Base-by-base conservation (phyloP, 2,113 vertebrate species). In the Istiophorus platypterus region DNA sequence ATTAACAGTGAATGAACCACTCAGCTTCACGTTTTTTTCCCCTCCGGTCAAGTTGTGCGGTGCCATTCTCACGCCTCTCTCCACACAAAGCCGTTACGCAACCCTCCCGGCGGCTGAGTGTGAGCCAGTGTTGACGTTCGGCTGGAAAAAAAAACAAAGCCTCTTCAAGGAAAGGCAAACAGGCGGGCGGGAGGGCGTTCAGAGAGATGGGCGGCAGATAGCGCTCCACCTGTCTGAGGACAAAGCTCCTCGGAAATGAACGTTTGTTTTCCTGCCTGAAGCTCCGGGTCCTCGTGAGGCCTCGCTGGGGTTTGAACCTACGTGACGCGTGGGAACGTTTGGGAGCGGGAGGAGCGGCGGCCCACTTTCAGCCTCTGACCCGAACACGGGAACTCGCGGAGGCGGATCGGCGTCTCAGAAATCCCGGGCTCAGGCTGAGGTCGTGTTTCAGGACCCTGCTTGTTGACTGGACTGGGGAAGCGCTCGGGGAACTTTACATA, bases 201-300 rank as follows among this genome's bases (percentile, higher is more conserved):
- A 76, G 7, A 45, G 6, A 72, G 84, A 78, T 64, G 70, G 58
- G n/a, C 52, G 45, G 61, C 1, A n/a, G 84, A 86, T 85, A 80
- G 24, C 17, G 24, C 57, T 63, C 42, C 88, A 87, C 84, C 84
- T 89, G 84, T 64, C 39, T 37, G 58, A 67, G 26, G 67, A 66
- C 58, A 56, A 27, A 54, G 7, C 78, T 67, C 68, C 57, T 39
- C 54, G 13, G 58, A 56, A 76, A 76, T 71, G 65, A 61, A 10
- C 7, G 65, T 84, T 88, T 90, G 82, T 85, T 90, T 78, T 72
- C 34, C 22, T 66, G 64, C 76, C n/a, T n/a, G n/a, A n/a, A n/a
- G n/a, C n/a, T n/a, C n/a, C n/a, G n/a, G n/a, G n/a, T 64, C 31
- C 6, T 52, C 10, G 20, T 47, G 15, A 45, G 15, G 45, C 18